Conservation (phyloP, 2,888 invertebrate species). For the Siphonodentalium dalli region DNA sequence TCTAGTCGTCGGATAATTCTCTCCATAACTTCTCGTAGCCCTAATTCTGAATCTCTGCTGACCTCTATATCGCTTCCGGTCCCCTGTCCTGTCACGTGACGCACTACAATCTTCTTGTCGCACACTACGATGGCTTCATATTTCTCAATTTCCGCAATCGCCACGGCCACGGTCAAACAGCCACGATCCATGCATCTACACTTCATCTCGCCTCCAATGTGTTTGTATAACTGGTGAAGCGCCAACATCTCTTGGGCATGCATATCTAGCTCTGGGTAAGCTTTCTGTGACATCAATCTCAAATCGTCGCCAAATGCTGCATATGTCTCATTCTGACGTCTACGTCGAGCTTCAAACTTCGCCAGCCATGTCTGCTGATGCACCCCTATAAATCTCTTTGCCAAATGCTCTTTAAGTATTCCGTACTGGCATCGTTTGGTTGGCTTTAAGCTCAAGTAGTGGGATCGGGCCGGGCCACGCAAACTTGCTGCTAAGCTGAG, state of each 20-base stretch:
- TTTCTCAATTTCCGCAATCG: constrained; percentile 14
- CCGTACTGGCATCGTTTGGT: neutral
- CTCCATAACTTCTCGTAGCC: too few relatives aligned
- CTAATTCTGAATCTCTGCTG: too few relatives aligned
- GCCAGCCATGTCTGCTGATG: constrained; percentile 21
- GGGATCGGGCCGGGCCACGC: constrained; percentile 12
- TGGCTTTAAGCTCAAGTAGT: constrained; percentile 1
- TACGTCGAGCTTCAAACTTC: constrained; percentile 10
- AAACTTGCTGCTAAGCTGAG: constrained; percentile 13
- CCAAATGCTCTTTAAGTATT: neutral
- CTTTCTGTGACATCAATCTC: constrained; percentile 15
- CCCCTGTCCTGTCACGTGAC: too few relatives aligned
- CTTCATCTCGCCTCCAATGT: constrained; percentile 18
- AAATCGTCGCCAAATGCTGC: constrained; percentile 21
- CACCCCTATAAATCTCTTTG: constrained; percentile 10
- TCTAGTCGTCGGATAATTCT: too few relatives aligned
- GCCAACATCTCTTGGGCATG: constrained; percentile 22
- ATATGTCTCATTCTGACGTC: constrained; percentile 13
- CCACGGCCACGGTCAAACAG: constrained; percentile 14
- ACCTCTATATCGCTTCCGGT: too few relatives aligned
- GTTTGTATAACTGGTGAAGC: constrained; percentile 24
- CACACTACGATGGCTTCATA: constrained; percentile 19
- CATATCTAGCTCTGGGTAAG: constrained; percentile 14
- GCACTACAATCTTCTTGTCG: too few relatives aligned
- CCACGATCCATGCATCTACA: constrained; percentile 17